phyloP scores from a whole-genome alignment of 2,113 vertebrate species.

The Ovis aries region DNA sequence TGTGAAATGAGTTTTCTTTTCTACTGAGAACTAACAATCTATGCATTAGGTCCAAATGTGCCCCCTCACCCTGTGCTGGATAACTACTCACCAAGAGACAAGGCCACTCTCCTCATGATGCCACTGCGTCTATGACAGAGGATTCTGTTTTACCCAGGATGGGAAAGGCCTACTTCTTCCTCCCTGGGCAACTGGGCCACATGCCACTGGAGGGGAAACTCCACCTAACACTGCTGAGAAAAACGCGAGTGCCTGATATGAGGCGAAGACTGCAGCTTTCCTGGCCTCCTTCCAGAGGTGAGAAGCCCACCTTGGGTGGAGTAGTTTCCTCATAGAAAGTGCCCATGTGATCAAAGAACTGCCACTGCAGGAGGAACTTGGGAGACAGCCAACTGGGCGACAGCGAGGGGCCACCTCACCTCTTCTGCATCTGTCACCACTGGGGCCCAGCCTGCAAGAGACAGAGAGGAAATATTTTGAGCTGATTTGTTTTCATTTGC shows the following conservation, averaged over 20 bases:
- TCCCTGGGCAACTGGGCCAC: not conserved
- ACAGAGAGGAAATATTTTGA: not conserved
- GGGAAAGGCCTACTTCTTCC: not conserved
- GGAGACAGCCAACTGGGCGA: not conserved
- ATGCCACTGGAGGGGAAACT: not conserved
- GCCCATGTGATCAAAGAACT: not conserved
- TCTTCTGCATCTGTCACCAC: not conserved
- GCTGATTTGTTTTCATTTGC: constrained; percentile 42
- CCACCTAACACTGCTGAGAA: not conserved
- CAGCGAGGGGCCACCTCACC: accelerated
- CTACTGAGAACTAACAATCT: not conserved
- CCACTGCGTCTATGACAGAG: not conserved
- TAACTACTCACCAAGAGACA: not conserved
- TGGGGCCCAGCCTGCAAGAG: not conserved
- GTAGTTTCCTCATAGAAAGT: not conserved
- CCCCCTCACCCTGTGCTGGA: not conserved
- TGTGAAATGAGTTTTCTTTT: not conserved
- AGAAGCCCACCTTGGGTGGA: not conserved
- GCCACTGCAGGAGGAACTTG: not conserved
- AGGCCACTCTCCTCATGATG: not conserved
- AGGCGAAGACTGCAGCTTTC: not conserved
- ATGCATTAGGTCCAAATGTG: not conserved
- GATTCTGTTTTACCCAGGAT: not conserved
- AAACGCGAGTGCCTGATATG: not conserved
- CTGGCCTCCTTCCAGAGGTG: not conserved